phyloP scores from a whole-genome alignment of 2,113 vertebrate species.

The Sinocyclocheilus grahami region DNA sequence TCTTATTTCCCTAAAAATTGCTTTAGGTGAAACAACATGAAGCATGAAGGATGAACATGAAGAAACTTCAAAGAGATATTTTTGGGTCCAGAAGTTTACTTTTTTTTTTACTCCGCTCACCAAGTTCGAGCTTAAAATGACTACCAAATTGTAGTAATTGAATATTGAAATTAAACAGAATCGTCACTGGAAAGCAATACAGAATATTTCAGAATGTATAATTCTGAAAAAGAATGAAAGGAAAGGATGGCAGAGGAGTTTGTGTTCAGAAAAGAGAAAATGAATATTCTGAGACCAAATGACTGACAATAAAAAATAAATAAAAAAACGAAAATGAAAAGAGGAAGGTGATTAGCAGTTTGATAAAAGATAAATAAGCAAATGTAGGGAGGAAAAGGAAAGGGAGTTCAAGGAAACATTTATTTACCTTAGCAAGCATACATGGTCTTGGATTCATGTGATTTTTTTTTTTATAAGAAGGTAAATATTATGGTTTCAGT shows the following conservation, averaged over 20 bases:
- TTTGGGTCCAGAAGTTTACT: background rate
- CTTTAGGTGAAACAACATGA: background rate
- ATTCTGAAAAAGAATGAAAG: background rate
- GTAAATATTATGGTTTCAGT: background rate
- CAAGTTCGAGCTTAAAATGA: background rate
- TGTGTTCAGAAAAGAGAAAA: background rate
- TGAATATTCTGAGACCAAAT: background rate
- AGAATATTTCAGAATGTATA: background rate
- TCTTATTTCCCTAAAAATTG: background rate
- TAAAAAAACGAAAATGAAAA: background rate
- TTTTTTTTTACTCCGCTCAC: background rate
- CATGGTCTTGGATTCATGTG: background rate
- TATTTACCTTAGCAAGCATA: slow-evolving; percentile 4
- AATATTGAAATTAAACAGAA: background rate
- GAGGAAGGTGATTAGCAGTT: background rate
- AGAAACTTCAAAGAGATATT: background rate
- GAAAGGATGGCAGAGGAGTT: background rate
- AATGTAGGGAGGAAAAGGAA: background rate
- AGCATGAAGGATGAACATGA: background rate
- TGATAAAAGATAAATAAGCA: slow-evolving; percentile 5
- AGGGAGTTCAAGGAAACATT: background rate
- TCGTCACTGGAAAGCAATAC: background rate
- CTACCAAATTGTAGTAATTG: background rate
- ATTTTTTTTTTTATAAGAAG: background rate
- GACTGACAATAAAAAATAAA: background rate